phyloP scores from a whole-genome alignment of 2,797 vertebrate genomes.

The Amblyopsis hoosieri region DNA sequence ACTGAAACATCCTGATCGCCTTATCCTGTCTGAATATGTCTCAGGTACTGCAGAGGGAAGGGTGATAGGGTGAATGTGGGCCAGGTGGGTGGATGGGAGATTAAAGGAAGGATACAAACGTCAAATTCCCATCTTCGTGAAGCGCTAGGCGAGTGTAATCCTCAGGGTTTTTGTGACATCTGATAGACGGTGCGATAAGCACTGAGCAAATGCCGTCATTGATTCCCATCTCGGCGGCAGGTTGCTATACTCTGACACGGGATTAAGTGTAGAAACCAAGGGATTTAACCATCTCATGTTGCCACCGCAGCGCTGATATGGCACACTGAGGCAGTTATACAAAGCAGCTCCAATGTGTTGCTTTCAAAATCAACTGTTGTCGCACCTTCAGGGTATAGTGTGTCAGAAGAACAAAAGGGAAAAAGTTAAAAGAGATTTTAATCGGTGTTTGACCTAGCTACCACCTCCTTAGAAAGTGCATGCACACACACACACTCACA shows the following conservation, averaged over 20 bases:
- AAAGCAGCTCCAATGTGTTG: no score
- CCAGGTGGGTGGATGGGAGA: background rate
- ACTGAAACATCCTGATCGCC: constrained; percentile 40
- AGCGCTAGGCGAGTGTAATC: constrained; percentile 43
- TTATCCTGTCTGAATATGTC: constrained; percentile 36
- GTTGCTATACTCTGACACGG: constrained; percentile 39
- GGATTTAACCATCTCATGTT: constrained; percentile 59
- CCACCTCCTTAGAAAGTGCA: background rate
- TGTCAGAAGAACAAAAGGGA: background rate
- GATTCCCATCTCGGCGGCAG: constrained; percentile 51
- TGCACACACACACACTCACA: constrained; percentile 10
- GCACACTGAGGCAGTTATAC: no score
- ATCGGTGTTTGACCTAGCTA: background rate
- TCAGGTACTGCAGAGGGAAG: constrained; percentile 8
- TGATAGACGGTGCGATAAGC: constrained; percentile 57
- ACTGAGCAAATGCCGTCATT: constrained; percentile 61
- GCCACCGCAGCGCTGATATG: constrained; percentile 11
- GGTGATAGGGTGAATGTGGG: constrained; percentile 8
- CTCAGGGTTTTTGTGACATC: constrained; percentile 53
- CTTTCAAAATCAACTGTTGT: no score
- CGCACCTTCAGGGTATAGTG: no score
- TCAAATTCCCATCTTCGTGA: constrained; percentile 12
- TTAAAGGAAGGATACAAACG: background rate
- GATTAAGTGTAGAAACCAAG: constrained; percentile 53
- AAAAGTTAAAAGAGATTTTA: constrained; percentile 1